Evolutionary conservation across 2,797 vertebrate genomes (phyloP), one percentile per base, ranked within the genome.

Genomic region (Alosa sapidissima): DNA sequence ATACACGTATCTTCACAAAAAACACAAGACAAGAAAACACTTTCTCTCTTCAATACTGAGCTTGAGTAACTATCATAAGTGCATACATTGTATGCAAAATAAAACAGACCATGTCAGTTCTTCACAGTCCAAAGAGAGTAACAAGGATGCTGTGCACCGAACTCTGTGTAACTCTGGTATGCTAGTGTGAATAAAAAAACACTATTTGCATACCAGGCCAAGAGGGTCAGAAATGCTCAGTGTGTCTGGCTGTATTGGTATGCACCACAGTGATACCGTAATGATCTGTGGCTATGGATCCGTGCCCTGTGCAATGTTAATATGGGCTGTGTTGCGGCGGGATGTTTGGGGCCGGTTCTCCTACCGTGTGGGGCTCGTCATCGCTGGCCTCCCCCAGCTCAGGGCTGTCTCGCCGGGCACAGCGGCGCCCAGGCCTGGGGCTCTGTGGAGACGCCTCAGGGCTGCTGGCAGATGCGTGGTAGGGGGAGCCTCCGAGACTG

Each of bases 361-460:
- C 72, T 92, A 95, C 94, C 91, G 89, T 91, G 88, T 93, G 92
- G 72, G 89, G 91, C 84, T 94, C 91, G 13, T 94, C 91, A 19
- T 93, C 91, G 4, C 87, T 89, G 1, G 91, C 91, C 88, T 94
- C 94, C 90, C 92, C 94, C 84, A 91, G 91, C 82, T 92, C 91
- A 13, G 91, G 90, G 86, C 90, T 93, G 89, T 94, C 93, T 91
- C 92, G 92, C 90, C 90, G 93, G 87, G 93, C 90, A 85, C 89
- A 89, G 88, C 93, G 93, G 75, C 90, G 92, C 82, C 72, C 16
- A 2, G 92, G 92, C 86, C 91, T 94, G 82, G 92, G 92, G 81
- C 93, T 93, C 58, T 91, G 93, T 48, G 93, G 91, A 81, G 94
- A 95, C 75, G 91, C 93, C 87, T 95, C 95, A 0, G 92, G 94